Conservation (phyloP, 37 sponge, comb jelly and placozoan genomes). For the Diacarnus erythraeanus region DNA sequence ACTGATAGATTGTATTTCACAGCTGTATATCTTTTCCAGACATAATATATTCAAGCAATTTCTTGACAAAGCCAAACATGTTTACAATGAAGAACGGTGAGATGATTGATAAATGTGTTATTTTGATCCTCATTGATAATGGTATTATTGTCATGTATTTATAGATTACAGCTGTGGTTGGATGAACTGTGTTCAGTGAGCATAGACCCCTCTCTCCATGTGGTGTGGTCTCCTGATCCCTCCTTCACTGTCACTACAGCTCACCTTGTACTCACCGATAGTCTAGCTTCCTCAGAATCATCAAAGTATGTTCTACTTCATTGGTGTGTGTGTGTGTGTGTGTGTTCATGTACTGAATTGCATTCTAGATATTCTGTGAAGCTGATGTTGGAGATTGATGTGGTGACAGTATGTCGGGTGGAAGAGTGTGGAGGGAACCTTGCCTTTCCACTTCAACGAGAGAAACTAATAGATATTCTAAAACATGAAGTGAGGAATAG, state of each 20-base stretch:
- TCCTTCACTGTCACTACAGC: conserved; percentile 19
- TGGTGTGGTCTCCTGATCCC: conserved; percentile 35
- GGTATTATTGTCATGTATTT: background rate
- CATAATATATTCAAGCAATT: conserved; percentile 30
- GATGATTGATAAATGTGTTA: background rate
- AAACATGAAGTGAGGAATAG: conserved; percentile 52
- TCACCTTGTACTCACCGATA: conserved; percentile 16
- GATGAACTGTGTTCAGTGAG: conserved; percentile 14
- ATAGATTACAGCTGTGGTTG: conserved; percentile 56
- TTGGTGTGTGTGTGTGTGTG: background rate
- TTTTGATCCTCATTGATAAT: background rate
- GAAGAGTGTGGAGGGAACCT: conserved; percentile 18
- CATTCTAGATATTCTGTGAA: conserved; percentile 10
- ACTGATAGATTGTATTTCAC: background rate
- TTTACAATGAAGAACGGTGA: conserved; percentile 51
- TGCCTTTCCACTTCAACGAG: conserved; percentile 35
- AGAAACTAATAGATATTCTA: conserved; percentile 30
- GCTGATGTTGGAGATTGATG: conserved; percentile 27
- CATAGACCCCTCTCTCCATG: conserved; percentile 34
- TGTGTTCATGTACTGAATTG: background rate
- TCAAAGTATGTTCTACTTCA: background rate
- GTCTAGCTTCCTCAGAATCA: background rate
- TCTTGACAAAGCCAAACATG: conserved; percentile 47
- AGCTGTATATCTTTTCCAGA: conserved; percentile 3
- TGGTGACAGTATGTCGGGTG: conserved; percentile 19